Base-by-base conservation (phyloP, 1,140 invertebrate species). In the Calliopsis andreniformis region DNA sequence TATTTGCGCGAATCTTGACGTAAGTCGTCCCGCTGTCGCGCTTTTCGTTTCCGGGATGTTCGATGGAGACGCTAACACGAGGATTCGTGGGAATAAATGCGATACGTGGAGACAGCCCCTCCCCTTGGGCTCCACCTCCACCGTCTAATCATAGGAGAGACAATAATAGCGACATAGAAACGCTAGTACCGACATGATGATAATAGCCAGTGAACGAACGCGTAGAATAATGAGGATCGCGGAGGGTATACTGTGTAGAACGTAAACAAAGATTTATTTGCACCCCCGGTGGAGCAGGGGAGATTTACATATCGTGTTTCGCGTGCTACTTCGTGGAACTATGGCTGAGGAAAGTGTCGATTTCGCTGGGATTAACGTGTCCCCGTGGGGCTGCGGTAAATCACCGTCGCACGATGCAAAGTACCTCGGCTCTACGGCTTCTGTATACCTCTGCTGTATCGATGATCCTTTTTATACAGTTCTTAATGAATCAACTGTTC, bases 191-290 rank as follows among this genome's bases (percentile, higher is more conserved):
- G 35, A 10, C 4, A 39, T n/a, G 10, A 39, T 32, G 56, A 39
- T 42, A 39, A 59, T 59, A 32, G 56, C 20, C 42, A 0, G 12
- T 32, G 23, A 47, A 47, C 53, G 5, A 25, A 20, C 18, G 16
- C 0, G 14, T 35, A 28, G 14, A 14, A 12, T 47, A 47, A 70
- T 23, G 28, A 5, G 42, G 43, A n/a, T 61, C 25, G 53, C 16
- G 35, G n/a, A 58, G 23, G 20, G n/a, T n/a, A 64, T 30, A 42
- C 30, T 16, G 12, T 51, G 49, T 18, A 7, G 14, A 23, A 28
- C 12, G 23, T 49, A 71, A 64, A 53, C 61, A 30, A 32, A 63
- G 35, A 72, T 72, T 64, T 64, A 64, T 63, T 51, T 49, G 18
- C 32, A 16, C 16, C 39, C 30, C 32, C 20, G 43, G 2, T 23